Percentiles rank a stretch among this genome's conserved stretches.
Evolutionary conservation across 1,140 invertebrate species (phyloP).

Genomic region (Drosophila sucinea): DNA sequence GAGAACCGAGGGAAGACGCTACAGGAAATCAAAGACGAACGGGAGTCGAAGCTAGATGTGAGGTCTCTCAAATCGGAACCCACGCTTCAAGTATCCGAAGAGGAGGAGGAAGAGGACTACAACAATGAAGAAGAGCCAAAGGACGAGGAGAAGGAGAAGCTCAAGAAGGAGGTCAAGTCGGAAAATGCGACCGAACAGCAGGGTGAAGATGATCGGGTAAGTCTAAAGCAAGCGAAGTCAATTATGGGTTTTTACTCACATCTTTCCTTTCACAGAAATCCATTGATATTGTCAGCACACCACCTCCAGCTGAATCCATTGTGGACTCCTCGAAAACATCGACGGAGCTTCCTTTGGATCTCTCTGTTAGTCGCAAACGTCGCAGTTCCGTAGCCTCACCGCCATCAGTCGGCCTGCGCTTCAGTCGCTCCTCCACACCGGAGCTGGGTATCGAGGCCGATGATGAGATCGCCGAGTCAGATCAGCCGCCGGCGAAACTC

Average conservation of each 20-base stretch:
- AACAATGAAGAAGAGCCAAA: constrained; percentile 6
- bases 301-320: constrained; percentile 55
- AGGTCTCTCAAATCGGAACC: constrained; percentile 48
- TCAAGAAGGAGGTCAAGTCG: constrained; percentile 31
- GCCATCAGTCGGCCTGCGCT: constrained; percentile 9
- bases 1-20: constrained; percentile 16
- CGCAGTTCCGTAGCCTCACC: constrained; percentile 17
- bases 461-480: constrained; percentile 9
- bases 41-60: constrained; percentile 16
- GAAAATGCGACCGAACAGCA: constrained; percentile 38
- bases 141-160: constrained; percentile 5
- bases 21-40: constrained; percentile 10
- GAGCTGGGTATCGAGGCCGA: constrained; percentile 37
- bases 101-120: constrained; percentile 32
- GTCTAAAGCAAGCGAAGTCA: constrained; percentile 3
- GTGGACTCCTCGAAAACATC: constrained; percentile 23
- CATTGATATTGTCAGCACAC: constrained; percentile 74
- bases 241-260: too few species aligned
- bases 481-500: constrained; percentile 31
- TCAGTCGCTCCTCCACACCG: constrained; percentile 30
- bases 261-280: constrained; percentile 57
- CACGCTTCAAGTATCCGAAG: constrained; percentile 36
- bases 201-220: constrained; percentile 66
- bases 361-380: constrained; percentile 85
- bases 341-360: constrained; percentile 88